A percentile compares a stretch with the other conserved stretches of the same genome.
These are phyloP conservation scores for Cyprinodon variegatus DNA, from an alignment of 2,113 vertebrate genomes.

Conservation along the genomic window DNA sequence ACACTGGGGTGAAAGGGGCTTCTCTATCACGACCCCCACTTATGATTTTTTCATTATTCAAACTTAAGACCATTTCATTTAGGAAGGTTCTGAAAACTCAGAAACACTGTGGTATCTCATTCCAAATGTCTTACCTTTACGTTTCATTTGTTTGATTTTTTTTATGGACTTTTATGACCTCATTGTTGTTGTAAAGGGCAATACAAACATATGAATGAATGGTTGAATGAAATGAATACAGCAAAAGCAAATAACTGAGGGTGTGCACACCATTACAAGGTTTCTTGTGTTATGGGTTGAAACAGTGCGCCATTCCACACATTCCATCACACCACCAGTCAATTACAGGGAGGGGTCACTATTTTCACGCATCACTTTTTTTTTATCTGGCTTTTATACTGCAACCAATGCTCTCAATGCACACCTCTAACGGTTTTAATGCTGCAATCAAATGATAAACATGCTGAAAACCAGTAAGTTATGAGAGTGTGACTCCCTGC, in stretches of 20 bases:
- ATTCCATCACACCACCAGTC: constrained; percentile 31
- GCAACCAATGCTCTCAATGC: neutral
- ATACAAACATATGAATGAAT: no score
- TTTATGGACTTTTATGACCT: no score
- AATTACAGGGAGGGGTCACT: constrained; percentile 1
- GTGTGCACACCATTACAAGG: neutral
- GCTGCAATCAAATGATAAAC: neutral
- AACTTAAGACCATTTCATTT: no score
- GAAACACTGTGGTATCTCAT: no score
- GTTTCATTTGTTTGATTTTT: no score
- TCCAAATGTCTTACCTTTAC: no score
- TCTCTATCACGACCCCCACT: no score
- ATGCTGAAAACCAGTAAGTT: constrained; percentile 2
- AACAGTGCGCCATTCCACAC: constrained; percentile 47
- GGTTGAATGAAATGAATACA: no score
- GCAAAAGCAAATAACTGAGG: neutral
- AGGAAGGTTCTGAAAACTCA: no score
- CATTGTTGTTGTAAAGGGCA: no score
- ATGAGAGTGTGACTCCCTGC: constrained; percentile 32
- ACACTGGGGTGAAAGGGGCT: no score
- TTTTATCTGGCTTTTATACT: neutral
- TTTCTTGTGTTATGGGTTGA: constrained; percentile 19
- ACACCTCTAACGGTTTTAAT: neutral
- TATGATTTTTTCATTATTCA: no score
- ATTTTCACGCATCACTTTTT: neutral